A percentile compares a stretch with the other conserved stretches of the same genome.
Conservation (phyloP, 2,888 invertebrate genomes). For the Melinopterus prodromus region DNA sequence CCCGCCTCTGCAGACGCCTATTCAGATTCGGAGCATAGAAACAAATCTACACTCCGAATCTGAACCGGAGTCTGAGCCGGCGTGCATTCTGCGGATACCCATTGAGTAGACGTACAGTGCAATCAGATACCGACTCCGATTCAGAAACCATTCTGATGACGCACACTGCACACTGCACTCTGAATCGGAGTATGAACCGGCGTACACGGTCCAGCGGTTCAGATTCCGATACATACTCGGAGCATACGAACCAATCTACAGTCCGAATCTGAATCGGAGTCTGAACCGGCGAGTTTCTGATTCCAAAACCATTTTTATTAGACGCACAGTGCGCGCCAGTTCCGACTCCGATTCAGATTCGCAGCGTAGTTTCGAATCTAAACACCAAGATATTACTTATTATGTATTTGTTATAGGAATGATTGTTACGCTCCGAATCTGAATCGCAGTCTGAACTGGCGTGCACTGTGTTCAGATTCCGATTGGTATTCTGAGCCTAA, state of each 20-base stretch:
- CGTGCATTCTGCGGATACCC: background rate
- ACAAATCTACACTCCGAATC: background rate
- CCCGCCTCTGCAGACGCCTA: background rate
- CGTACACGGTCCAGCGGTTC: background rate
- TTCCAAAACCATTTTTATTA: conserved; percentile 4
- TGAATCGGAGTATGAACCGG: background rate
- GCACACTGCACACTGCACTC: background rate
- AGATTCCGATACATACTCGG: conserved; percentile 4
- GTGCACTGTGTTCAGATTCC: background rate
- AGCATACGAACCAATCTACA: background rate
- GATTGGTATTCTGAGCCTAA: too few relatives aligned
- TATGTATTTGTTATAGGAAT: background rate
- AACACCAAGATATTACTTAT: background rate
- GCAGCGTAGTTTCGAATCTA: background rate
- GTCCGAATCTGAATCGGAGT: too few relatives aligned
- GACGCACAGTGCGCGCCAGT: background rate
- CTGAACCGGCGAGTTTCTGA: background rate
- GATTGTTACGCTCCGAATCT: background rate
- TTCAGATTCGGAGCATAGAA: background rate
- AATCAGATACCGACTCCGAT: background rate
- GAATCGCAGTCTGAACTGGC: conserved; percentile 4
- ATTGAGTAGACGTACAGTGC: background rate
- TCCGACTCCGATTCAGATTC: background rate
- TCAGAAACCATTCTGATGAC: background rate
- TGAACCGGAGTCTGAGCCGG: background rate